A percentile compares a stretch with the other conserved stretches of the same genome.
phyloP scores from a whole-genome alignment of 2,113 vertebrate genomes.

The Hylia prasina region DNA sequence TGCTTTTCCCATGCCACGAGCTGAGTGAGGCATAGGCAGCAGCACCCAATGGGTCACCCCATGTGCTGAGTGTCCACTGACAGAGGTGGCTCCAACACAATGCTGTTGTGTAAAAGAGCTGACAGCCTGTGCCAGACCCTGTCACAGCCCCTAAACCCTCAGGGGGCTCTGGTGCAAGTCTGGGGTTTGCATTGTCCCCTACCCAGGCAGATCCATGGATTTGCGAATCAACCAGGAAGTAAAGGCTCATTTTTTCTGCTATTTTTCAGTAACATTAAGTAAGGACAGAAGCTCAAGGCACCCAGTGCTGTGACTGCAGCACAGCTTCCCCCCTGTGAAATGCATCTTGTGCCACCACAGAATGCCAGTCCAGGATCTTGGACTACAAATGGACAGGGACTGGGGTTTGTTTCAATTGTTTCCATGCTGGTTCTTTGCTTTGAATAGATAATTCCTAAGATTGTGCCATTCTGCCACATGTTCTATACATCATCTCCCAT shows the following conservation, averaged over 20 bases:
- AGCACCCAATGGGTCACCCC: fast-evolving
- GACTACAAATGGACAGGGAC: background rate
- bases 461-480: fast-evolving
- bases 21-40: fast-evolving
- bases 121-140: too few relatives aligned
- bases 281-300: background rate
- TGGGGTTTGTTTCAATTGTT: background rate
- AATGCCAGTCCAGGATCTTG: background rate
- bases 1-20: fast-evolving
- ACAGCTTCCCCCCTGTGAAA: background rate
- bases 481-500: background rate
- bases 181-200: background rate
- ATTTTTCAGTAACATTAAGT: background rate
- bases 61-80: fast-evolving
- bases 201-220: background rate
- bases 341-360: fast-evolving
- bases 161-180: fast-evolving
- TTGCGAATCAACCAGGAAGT: background rate
- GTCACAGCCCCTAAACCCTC: background rate
- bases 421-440: background rate
- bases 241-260: background rate
- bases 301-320: background rate
- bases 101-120: fast-evolving
- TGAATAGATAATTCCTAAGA: background rate
- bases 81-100: fast-evolving